Percentiles rank a stretch among this genome's conserved stretches.
Evolutionary conservation across 64 coral and sea anemone species (phyloP).

Genomic region (Montipora sp.): DNA sequence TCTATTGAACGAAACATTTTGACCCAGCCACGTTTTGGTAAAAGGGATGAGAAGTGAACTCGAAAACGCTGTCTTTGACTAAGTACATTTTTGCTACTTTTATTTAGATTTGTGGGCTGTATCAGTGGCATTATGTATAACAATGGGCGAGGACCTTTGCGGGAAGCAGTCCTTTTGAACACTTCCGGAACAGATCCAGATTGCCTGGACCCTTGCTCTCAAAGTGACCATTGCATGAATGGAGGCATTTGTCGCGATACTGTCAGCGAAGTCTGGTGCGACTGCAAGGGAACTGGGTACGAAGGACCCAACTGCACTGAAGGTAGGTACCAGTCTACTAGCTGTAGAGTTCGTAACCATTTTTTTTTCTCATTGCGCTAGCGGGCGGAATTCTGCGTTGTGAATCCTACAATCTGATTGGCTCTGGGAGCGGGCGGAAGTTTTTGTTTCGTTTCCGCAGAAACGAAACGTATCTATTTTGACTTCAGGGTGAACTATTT

Average conservation of each 20-base stretch:
- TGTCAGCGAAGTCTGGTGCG: conserved; percentile 61
- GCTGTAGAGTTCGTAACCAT: too few species aligned
- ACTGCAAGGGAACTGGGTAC: conserved; percentile 89
- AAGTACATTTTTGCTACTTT: not conserved
- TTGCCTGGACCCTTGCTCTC: conserved; percentile 45
- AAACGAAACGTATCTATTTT: too few species aligned
- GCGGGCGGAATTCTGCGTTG: too few species aligned
- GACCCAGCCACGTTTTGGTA: too few species aligned
- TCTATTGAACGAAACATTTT: too few species aligned
- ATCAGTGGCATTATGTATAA: conserved; percentile 64
- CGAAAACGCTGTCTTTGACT: too few species aligned
- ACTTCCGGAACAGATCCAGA: conserved; percentile 44
- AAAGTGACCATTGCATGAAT: conserved; percentile 71
- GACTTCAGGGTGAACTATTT: too few species aligned
- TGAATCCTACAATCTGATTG: too few species aligned
- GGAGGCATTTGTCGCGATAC: conserved; percentile 64
- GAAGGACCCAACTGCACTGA: conserved; percentile 81
- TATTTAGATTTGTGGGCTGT: conserved; percentile 55
- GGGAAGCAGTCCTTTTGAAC: conserved; percentile 18
- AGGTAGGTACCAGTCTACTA: conserved; percentile 46
- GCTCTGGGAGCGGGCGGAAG: too few species aligned
- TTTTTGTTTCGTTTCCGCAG: too few species aligned
- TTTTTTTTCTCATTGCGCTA: too few species aligned
- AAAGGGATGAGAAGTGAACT: too few species aligned
- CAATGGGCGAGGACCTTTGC: not conserved